Evolutionary conservation across 2,888 invertebrate genomes (phyloP).

Genomic region (Octonoba sinensis): DNA sequence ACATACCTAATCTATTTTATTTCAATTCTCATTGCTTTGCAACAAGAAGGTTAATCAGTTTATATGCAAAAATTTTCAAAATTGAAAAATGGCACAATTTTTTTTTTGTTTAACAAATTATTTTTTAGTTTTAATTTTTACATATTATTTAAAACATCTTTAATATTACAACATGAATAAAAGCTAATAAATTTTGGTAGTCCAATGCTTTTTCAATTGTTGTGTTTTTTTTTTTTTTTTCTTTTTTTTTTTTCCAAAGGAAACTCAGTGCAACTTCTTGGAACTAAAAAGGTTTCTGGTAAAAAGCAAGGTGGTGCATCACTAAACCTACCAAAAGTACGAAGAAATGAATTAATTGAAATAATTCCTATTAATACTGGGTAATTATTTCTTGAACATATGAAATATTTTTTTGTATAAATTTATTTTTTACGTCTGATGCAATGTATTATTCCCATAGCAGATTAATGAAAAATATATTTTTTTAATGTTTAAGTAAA

Average conservation of each 20-base stretch:
- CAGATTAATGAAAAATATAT: not conserved
- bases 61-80: not conserved
- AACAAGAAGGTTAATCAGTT: too few species aligned
- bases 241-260: slow-evolving; percentile 71
- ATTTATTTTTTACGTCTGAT: not conserved
- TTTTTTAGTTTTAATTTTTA: not conserved
- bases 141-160: too few species aligned
- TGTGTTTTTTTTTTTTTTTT: too few species aligned
- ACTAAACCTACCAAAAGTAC: slow-evolving; percentile 89
- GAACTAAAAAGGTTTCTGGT: slow-evolving; percentile 84
- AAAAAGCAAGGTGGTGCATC: slow-evolving; percentile 86
- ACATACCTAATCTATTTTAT: too few species aligned
- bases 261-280: slow-evolving; percentile 81
- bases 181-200: too few species aligned
- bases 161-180: too few species aligned
- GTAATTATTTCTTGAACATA: slow-evolving; percentile 66
- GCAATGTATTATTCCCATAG: not conserved
- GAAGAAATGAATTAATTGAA: slow-evolving; percentile 95
- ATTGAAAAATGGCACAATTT: not conserved
- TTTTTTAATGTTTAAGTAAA: not conserved
- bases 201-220: too few species aligned
- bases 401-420: too few species aligned
- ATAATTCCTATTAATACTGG: slow-evolving; percentile 97
- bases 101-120: not conserved
- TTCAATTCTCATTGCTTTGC: too few species aligned